Conservation (phyloP, 2,113 vertebrate genomes). For the Phalacrocorax brasilianus region DNA sequence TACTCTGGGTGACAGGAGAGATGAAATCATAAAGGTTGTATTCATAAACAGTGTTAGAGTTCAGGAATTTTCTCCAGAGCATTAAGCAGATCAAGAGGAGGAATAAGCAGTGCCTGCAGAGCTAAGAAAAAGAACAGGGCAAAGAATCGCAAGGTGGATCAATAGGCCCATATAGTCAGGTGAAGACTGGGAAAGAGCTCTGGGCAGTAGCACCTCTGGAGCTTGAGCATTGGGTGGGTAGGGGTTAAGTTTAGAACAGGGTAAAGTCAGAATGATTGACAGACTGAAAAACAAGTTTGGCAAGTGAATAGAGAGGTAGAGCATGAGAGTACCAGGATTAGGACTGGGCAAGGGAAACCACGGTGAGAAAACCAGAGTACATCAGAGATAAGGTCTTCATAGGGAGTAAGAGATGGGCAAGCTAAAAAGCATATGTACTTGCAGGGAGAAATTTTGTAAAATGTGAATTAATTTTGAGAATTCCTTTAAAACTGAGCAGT, state of each 20-base stretch:
- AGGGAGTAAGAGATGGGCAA: neutral
- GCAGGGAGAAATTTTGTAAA: neutral
- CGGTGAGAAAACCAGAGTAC: neutral
- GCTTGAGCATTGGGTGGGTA: neutral
- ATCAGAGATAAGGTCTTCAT: neutral
- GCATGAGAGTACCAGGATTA: neutral
- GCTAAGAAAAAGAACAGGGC: neutral
- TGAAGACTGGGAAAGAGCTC: neutral
- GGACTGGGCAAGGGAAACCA: neutral
- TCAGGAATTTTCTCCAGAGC: neutral
- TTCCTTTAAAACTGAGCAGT: neutral
- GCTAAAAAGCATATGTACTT: neutral
- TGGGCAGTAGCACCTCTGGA: neutral
- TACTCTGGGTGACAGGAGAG: neutral
- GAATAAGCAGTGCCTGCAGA: fast-evolving
- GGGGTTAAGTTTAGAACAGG: neutral
- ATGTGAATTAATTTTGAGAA: neutral
- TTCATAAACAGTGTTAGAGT: neutral
- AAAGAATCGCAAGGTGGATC: neutral
- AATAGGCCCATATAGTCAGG: neutral
- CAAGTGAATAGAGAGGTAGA: neutral
- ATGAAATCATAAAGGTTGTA: neutral
- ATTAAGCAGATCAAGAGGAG: neutral
- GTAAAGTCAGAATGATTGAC: neutral
- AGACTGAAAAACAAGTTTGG: constrained; percentile 3